A percentile compares a stretch with the other conserved stretches of the same genome.
phyloP scores from a whole-genome alignment of 2,888 invertebrate genomes.

The Bruchidius siliquastri region DNA sequence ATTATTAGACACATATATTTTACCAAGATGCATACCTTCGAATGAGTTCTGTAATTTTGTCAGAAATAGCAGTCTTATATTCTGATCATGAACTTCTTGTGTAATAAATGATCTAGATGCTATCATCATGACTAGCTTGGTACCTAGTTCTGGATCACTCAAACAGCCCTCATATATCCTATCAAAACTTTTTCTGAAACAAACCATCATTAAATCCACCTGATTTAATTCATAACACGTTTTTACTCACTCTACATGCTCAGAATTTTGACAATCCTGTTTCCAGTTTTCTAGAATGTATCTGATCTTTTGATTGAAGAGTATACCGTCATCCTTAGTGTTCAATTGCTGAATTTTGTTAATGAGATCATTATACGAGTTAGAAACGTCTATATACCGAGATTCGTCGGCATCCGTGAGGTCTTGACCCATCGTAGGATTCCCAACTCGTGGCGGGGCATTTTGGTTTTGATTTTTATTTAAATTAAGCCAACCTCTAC shows the following conservation, averaged over 20 bases:
- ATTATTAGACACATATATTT: neutral
- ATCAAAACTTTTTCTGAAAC: constrained; percentile 37
- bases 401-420: constrained; percentile 11
- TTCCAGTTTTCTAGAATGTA: constrained; percentile 37
- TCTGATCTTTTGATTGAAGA: constrained; percentile 42
- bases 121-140: constrained; percentile 38
- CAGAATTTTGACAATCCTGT: constrained; percentile 32
- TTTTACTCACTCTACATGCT: constrained; percentile 38
- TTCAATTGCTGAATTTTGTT: constrained; percentile 35
- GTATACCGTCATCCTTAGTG: constrained; percentile 42
- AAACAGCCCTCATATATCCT: constrained; percentile 37
- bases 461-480: constrained; percentile 19
- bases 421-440: constrained; percentile 7
- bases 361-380: constrained; percentile 28
- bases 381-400: constrained; percentile 17
- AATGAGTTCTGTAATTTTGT: constrained; percentile 38
- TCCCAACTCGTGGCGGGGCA: constrained; percentile 11
- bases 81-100: constrained; percentile 29
- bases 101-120: constrained; percentile 38
- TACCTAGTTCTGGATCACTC: constrained; percentile 35
- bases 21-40: constrained; percentile 30
- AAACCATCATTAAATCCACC: neutral
- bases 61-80: constrained; percentile 33
- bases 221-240: neutral
- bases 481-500: constrained; percentile 32